Conservation (phyloP, 2,797 vertebrate species). For the Lateolabrax maculatus region DNA sequence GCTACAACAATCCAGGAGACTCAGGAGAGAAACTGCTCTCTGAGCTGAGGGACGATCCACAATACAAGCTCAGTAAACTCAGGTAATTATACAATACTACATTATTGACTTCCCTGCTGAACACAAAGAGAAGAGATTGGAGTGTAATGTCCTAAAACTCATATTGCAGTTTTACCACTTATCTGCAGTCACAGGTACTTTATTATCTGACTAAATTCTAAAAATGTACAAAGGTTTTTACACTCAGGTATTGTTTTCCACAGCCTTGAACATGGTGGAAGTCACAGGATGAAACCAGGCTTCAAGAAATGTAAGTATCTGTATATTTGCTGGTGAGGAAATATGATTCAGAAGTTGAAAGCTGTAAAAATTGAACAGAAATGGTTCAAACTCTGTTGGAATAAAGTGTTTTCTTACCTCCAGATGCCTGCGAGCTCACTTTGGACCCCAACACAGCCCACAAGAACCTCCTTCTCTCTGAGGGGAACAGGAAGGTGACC, state of each 20-base stretch:
- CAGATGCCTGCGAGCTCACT: constrained; percentile 59
- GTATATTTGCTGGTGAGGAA: rapidly evolving
- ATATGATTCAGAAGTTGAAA: too few relatives aligned
- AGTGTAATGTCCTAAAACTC: neutral
- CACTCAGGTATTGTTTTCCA: constrained; percentile 24
- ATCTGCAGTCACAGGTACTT: neutral
- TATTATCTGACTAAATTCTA: neutral
- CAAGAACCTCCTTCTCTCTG: constrained; percentile 49
- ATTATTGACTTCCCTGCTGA: neutral
- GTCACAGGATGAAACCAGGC: constrained; percentile 43
- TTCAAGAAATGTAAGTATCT: constrained; percentile 67
- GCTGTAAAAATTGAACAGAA: too few relatives aligned
- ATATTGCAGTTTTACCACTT: too few relatives aligned
- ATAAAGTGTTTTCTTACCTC: constrained; percentile 12
- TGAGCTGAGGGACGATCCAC: neutral
- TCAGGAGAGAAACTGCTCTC: constrained; percentile 29
- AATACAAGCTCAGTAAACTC: neutral
- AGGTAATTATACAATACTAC: constrained; percentile 31
- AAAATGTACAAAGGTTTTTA: neutral
- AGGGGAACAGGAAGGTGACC: constrained; percentile 51
- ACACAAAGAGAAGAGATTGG: neutral
- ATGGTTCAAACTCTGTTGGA: too few relatives aligned
- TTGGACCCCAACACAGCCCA: constrained; percentile 29
- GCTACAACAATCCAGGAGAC: constrained; percentile 44
- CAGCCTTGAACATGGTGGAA: constrained; percentile 42